These are phyloP conservation scores for Mesorhabditis belari DNA, from an alignment of 2,888 invertebrate genomes.

Conservation along the genomic window DNA sequence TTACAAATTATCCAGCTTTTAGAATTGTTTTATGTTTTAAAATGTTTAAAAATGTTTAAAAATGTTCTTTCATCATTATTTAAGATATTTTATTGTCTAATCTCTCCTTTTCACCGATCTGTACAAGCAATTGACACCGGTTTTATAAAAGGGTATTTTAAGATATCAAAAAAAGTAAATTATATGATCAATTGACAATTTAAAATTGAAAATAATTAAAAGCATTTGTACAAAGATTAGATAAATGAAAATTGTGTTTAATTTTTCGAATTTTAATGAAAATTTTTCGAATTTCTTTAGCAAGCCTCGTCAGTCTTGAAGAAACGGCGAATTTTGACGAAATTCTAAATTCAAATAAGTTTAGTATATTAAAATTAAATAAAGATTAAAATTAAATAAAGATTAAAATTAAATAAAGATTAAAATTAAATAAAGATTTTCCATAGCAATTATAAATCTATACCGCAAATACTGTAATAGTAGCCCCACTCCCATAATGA, in stretches of 20 bases:
- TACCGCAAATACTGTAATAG: not conserved
- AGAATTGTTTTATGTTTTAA: too few species aligned
- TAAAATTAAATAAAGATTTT: not conserved
- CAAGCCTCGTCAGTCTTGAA: constrained; percentile 14
- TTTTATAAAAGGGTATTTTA: too few species aligned
- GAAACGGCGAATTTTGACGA: constrained; percentile 51
- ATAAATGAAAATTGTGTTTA: not conserved
- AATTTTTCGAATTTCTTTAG: not conserved
- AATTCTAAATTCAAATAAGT: constrained; percentile 33
- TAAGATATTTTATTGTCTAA: too few species aligned
- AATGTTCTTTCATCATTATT: too few species aligned
- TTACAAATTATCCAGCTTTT: too few species aligned
- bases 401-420: not conserved
- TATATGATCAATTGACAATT: too few species aligned
- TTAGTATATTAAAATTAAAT: not conserved
- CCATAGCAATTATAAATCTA: not conserved
- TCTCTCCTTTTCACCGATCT: too few species aligned
- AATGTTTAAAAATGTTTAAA: too few species aligned
- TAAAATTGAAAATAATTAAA: too few species aligned
- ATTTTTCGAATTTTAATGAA: not conserved
- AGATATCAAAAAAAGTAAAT: too few species aligned
- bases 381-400: not conserved
- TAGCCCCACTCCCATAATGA: too few species aligned
- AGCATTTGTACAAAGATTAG: not conserved
- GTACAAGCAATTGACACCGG: too few species aligned